phyloP scores from a whole-genome alignment of 2,797 vertebrate species.

The Eospalax fontanierii region DNA sequence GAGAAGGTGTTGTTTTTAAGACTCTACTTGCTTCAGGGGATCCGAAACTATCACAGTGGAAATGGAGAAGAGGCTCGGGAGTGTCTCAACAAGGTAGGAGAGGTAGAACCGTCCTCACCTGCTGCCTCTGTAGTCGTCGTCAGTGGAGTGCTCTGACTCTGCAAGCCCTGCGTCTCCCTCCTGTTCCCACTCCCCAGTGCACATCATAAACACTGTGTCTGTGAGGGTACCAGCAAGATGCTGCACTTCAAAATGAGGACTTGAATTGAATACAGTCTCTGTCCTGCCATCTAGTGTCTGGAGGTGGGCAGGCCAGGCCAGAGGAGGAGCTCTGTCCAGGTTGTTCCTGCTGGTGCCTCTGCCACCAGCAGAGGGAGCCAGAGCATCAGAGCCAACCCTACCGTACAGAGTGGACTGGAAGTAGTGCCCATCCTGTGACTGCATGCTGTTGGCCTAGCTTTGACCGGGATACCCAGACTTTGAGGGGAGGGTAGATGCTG shows the following conservation, averaged over 20 bases:
- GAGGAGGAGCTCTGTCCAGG: background rate
- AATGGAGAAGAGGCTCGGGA: conserved; percentile 91
- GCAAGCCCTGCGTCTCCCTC: background rate
- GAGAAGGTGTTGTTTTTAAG: conserved; percentile 97
- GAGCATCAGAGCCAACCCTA: background rate
- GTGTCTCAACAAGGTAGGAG: conserved; percentile 92
- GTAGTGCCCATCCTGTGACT: background rate
- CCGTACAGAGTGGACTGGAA: background rate
- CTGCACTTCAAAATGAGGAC: background rate
- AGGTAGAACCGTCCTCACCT: background rate
- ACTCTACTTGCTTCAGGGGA: conserved; percentile 96
- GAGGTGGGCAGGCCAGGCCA: background rate
- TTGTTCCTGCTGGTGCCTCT: background rate
- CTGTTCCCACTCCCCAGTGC: rapidly evolving
- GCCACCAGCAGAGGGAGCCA: background rate
- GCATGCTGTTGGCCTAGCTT: rapidly evolving
- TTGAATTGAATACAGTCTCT: background rate
- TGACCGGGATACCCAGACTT: background rate
- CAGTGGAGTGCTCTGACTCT: background rate
- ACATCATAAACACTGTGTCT: background rate
- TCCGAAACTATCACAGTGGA: conserved; percentile 94
- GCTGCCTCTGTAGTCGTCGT: background rate
- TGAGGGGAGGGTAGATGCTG: background rate
- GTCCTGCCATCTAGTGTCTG: background rate
- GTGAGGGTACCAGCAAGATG: background rate